Evolutionary conservation across 1,140 invertebrate species (phyloP).

Genomic region (Grapholita molesta): DNA sequence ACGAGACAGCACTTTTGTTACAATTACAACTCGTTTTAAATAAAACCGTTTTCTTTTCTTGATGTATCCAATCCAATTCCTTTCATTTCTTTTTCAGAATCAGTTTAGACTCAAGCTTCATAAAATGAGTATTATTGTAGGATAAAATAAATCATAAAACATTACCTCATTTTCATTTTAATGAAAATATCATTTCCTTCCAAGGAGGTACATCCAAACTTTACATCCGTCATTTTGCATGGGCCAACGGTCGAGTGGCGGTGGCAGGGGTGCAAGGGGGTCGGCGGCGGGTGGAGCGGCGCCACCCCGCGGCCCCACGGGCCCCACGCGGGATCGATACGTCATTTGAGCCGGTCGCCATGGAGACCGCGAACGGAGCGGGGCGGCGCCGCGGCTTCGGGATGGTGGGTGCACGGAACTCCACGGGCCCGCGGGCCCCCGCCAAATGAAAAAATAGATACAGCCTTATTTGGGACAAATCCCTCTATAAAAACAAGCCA

Average conservation of each 20-base stretch:
- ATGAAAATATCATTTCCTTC: conserved; percentile 77
- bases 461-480: conserved; percentile 53
- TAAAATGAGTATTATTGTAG: conserved; percentile 24
- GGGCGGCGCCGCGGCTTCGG: conserved; percentile 68
- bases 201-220: conserved; percentile 77
- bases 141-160: conserved; percentile 59
- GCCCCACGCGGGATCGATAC: conserved; percentile 74
- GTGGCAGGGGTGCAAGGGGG: conserved; percentile 59
- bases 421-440: conserved; percentile 39
- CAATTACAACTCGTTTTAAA: neutral
- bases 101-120: neutral
- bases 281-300: conserved; percentile 65
- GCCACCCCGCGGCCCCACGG: conserved; percentile 61
- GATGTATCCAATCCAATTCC: neutral
- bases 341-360: conserved; percentile 77
- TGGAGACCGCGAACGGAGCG: conserved; percentile 73
- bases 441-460: conserved; percentile 55
- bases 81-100: neutral
- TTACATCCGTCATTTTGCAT: conserved; percentile 78
- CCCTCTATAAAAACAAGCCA: conserved; percentile 41
- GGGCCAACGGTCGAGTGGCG: conserved; percentile 73
- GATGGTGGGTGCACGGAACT: conserved; percentile 63
- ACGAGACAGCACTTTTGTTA: neutral
- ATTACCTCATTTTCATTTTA: conserved; percentile 75
- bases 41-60: neutral